phyloP scores from a whole-genome alignment of 2,113 vertebrate genomes.

The Otocyon megalotis region DNA sequence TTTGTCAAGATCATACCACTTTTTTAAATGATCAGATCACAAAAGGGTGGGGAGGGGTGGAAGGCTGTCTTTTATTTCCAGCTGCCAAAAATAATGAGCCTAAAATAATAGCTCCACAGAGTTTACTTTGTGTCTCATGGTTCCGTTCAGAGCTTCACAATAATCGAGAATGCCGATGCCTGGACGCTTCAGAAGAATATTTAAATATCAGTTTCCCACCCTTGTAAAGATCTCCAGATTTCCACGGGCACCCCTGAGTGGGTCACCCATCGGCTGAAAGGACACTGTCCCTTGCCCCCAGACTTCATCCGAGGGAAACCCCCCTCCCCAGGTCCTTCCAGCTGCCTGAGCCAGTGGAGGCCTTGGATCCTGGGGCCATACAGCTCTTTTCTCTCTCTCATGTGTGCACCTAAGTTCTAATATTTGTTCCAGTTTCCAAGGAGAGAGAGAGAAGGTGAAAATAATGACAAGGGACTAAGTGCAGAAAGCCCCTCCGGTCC shows the following conservation, averaged over 20 bases:
- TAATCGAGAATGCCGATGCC: neutral
- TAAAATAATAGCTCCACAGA: neutral
- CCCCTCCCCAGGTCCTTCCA: accelerated
- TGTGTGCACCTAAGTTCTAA: accelerated
- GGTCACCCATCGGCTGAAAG: neutral
- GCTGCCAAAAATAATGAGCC: neutral
- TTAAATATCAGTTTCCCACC: neutral
- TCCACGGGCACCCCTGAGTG: neutral
- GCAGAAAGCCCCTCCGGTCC: neutral
- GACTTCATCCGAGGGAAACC: neutral
- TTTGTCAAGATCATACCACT: neutral
- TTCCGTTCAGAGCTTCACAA: neutral
- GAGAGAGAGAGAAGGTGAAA: neutral
- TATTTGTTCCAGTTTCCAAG: neutral
- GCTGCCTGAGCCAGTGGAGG: accelerated
- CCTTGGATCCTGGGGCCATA: neutral
- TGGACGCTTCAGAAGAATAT: neutral
- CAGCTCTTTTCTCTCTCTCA: accelerated
- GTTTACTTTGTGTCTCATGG: neutral
- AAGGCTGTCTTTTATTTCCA: neutral
- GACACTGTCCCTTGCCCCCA: neutral
- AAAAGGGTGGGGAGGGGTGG: neutral
- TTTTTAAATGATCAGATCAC: neutral
- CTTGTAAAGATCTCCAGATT: neutral
- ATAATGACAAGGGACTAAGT: accelerated